These are phyloP conservation scores for Catharus minimus DNA, from an alignment of 2,113 vertebrate species.

Conservation along the genomic window DNA sequence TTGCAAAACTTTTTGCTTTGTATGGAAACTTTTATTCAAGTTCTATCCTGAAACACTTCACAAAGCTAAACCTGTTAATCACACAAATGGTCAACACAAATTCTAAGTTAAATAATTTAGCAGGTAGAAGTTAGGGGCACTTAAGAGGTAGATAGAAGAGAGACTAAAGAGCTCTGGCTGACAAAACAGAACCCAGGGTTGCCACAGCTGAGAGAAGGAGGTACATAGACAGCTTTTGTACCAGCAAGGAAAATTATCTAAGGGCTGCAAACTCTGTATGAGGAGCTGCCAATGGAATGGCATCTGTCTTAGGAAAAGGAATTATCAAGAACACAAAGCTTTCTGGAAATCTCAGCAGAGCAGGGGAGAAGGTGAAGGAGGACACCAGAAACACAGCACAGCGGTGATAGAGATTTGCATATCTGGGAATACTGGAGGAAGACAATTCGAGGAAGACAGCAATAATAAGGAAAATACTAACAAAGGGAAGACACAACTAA, in stretches of 20 bases:
- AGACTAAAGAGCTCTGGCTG: background rate
- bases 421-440: background rate
- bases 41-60: background rate
- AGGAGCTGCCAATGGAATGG: background rate
- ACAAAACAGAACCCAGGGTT: background rate
- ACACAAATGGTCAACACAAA: background rate
- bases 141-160: constrained; percentile 26
- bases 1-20: background rate
- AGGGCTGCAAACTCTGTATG: rapidly evolving
- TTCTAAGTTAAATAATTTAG: background rate
- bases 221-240: background rate
- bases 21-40: background rate
- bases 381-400: background rate
- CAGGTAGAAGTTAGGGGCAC: background rate
- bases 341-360: background rate
- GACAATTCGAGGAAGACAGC: background rate
- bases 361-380: background rate
- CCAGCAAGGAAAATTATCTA: background rate
- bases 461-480: background rate
- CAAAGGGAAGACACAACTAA: background rate
- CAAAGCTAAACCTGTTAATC: background rate
- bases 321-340: rapidly evolving
- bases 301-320: background rate
- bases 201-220: background rate
- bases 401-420: background rate